Evolutionary conservation across 2,113 vertebrate genomes (phyloP), one percentile per base, ranked within the genome.

Genomic region (Columbina picui): DNA sequence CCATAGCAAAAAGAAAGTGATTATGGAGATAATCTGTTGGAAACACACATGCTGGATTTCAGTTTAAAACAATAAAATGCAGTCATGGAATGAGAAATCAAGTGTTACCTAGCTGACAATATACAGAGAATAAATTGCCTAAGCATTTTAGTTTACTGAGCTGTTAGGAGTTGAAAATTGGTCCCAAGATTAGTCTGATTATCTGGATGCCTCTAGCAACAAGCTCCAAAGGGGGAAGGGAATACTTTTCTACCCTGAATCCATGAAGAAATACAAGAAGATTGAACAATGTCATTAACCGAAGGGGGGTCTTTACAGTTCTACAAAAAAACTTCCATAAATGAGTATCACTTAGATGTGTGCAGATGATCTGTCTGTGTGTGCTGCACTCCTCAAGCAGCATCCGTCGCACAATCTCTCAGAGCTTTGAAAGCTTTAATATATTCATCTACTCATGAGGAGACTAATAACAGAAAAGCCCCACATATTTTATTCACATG

Each of bases 1-100:
- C 97, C 91, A 74, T 87, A 34, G 96, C 96, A 89, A 88, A 96
- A 89, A 92, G 95, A 90, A 91, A 92, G 82, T 77, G 90, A 94
- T 95, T 83, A 80, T 27, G 20, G 95, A 50, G 73, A 77, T 94
- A 70, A 93, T 70, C 89, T 95, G 79, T 79, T 81, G 84, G 86
- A 93, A 94, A 86, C 70, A 92, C 83, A 92, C 19, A 65, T 8
- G 20, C 96, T 59, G 43, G 45, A 47, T 91, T 93, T 94, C 89
- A 45, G 85, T 43, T 81, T 91, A 90, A 97, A 93, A 98, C 93
- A 97, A 95, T 94, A 95, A 94, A 83, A 78, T 18, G 47, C 55
- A 77, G 73, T 22, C 34, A n/a, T 32, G 65, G 80, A 90, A 80
- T 20, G 43, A 80, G 80, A 96, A 82, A 95, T 69, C 92, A 87